Conservation (phyloP, 2,113 vertebrate species). For the Climacteris rufus region DNA sequence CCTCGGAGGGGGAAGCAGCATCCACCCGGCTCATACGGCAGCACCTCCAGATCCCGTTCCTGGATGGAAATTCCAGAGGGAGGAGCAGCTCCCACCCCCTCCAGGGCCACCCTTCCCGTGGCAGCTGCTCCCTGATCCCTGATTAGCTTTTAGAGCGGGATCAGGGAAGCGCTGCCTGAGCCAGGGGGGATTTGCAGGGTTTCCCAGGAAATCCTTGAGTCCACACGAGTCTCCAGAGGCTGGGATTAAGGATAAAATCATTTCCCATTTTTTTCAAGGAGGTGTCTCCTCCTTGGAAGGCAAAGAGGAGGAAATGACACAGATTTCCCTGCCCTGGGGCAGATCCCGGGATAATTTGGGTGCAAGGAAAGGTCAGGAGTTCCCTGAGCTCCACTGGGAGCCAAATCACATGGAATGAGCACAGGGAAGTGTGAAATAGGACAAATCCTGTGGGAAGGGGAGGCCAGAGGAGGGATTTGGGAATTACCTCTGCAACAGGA, state of each 20-base stretch:
- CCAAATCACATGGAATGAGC: too few relatives aligned
- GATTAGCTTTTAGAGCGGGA: neutral
- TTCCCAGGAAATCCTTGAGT: constrained; percentile 17
- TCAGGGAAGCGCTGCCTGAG: neutral
- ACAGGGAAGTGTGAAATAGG: too few relatives aligned
- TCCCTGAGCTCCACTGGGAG: too few relatives aligned
- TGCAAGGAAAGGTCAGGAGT: too few relatives aligned
- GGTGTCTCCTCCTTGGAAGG: neutral
- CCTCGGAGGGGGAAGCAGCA: neutral
- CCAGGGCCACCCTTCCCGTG: neutral
- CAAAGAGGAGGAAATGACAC: neutral
- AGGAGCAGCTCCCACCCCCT: neutral
- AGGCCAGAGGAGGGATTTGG: too few relatives aligned
- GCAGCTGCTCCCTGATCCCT: neutral
- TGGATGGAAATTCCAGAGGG: neutral
- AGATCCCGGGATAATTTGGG: too few relatives aligned
- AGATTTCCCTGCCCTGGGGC: neutral
- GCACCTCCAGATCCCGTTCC: neutral
- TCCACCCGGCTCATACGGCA: rapidly evolving
- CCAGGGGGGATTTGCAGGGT: neutral
- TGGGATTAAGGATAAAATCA: neutral
- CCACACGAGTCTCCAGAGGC: neutral
- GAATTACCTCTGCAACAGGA: too few relatives aligned
- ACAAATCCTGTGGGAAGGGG: too few relatives aligned
- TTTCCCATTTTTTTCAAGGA: neutral